A percentile compares a stretch with the other conserved stretches of the same genome.
phyloP scores from a whole-genome alignment of 2,113 vertebrate species.

The Burhinus bistriatus region DNA sequence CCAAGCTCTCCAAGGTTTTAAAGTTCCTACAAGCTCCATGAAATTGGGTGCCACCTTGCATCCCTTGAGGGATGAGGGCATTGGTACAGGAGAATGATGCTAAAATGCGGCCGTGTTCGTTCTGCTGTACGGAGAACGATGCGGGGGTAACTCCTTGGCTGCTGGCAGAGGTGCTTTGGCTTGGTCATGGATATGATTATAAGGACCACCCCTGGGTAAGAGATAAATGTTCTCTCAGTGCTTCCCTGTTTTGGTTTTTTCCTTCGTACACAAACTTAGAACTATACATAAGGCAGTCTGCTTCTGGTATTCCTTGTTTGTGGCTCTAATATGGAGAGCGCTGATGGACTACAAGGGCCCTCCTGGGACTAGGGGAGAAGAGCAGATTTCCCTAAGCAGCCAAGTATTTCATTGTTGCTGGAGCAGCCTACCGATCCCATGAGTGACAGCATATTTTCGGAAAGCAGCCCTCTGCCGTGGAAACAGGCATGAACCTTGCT shows the following conservation, averaged over 20 bases:
- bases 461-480: not conserved
- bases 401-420: rapidly evolving
- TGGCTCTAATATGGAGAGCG: not conserved
- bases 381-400: not conserved
- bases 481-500: not conserved
- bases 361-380: not conserved
- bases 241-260: not conserved
- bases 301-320: not conserved
- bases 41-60: too few species aligned
- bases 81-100: not conserved
- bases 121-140: not conserved
- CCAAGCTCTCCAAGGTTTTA: not conserved
- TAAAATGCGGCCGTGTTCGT: not conserved
- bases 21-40: not conserved
- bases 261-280: not conserved
- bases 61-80: rapidly evolving
- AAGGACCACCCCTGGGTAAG: too few species aligned
- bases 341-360: not conserved
- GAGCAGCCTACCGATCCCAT: rapidly evolving
- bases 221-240: not conserved
- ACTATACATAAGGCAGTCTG: not conserved
- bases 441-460: not conserved
- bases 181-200: rapidly evolving
- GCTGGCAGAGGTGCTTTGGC: not conserved
- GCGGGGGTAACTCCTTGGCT: too few species aligned